Percentiles rank a stretch among this genome's conserved stretches.
Evolutionary conservation across 2,888 invertebrate species (phyloP).

Genomic region (Ganaspis brasiliensis): DNA sequence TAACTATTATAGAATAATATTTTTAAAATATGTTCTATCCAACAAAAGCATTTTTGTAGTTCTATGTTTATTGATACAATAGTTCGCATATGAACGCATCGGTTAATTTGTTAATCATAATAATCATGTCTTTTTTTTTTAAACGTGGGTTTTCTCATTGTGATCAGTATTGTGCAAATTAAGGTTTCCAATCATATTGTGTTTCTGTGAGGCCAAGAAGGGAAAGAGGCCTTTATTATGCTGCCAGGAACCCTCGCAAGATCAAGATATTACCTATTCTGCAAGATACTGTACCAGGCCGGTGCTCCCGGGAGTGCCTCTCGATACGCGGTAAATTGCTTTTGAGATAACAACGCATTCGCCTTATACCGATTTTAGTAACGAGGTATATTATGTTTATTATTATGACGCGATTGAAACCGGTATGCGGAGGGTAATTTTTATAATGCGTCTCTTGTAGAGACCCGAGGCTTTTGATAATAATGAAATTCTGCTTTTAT

Average conservation of each 20-base stretch:
- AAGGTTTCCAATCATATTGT: slow-evolving; percentile 55
- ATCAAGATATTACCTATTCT: slow-evolving; percentile 64
- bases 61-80: too few relatives aligned
- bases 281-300: slow-evolving; percentile 54
- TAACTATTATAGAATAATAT: too few relatives aligned
- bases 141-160: too few relatives aligned
- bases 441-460: slow-evolving; percentile 1
- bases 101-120: too few relatives aligned
- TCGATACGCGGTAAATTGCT: slow-evolving; percentile 63
- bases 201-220: slow-evolving; percentile 36
- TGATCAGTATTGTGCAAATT: slow-evolving; percentile 2
- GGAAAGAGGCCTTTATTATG: slow-evolving; percentile 67
- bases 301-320: slow-evolving; percentile 54
- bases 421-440: slow-evolving; percentile 1
- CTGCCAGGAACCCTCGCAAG: slow-evolving; percentile 61
- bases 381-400: slow-evolving; percentile 52
- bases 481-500: slow-evolving; percentile 27
- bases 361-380: slow-evolving; percentile 46
- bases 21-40: too few relatives aligned
- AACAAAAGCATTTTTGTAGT: too few relatives aligned
- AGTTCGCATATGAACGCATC: too few relatives aligned
- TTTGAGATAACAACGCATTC: slow-evolving; percentile 61
- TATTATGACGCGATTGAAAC: slow-evolving; percentile 48
- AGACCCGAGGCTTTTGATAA: slow-evolving; percentile 5
- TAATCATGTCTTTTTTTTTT: too few relatives aligned